phyloP scores from a whole-genome alignment of 2,113 vertebrate species.

The Tragelaphus buxtoni region DNA sequence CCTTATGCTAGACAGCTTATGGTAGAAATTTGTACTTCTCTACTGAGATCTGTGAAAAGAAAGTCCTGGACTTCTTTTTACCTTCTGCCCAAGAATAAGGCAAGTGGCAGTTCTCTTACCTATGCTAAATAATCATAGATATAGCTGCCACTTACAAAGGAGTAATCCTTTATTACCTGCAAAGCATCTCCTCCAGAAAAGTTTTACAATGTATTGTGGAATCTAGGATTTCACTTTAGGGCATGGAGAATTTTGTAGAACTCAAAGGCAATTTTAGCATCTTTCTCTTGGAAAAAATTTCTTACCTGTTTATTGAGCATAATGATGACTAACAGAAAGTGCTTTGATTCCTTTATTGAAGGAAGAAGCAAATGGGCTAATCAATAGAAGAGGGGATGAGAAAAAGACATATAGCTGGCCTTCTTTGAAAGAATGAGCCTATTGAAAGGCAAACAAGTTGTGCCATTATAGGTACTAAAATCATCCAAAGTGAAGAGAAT shows the following conservation, averaged over 20 bases:
- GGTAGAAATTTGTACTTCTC: background rate
- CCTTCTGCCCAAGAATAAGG: background rate
- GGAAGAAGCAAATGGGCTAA: background rate
- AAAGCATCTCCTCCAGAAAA: background rate
- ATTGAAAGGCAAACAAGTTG: background rate
- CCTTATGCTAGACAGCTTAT: background rate
- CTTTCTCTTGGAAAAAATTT: background rate
- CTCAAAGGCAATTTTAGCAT: background rate
- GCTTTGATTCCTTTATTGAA: background rate
- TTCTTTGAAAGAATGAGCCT: background rate
- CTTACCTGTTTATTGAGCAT: background rate
- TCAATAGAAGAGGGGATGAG: background rate
- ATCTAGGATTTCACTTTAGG: background rate
- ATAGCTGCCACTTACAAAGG: background rate
- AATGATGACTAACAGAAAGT: background rate
- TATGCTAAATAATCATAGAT: background rate
- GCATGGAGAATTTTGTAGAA: background rate
- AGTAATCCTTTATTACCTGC: background rate
- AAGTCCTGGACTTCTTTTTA: background rate
- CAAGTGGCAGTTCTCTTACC: background rate
- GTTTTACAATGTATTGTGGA: background rate
- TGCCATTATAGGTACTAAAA: background rate
- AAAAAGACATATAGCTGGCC: background rate
- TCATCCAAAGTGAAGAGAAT: background rate
- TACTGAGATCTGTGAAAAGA: background rate